phyloP scores from a whole-genome alignment of 2,797 vertebrate species.

The Rhinichthys osculus region DNA sequence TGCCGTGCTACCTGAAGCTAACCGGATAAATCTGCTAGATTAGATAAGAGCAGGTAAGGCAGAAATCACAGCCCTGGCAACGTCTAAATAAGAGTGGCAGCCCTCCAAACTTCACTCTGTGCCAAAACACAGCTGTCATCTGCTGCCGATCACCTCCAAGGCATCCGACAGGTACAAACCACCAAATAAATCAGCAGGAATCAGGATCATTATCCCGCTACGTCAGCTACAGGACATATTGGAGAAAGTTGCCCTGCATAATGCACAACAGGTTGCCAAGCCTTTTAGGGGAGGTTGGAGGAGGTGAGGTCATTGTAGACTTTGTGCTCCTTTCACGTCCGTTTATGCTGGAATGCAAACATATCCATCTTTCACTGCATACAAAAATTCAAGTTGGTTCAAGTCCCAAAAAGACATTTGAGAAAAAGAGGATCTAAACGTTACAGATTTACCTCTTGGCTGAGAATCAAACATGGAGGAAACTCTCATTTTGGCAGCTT shows the following conservation, averaged over 20 bases:
- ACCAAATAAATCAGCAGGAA: constrained; percentile 72
- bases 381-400: neutral
- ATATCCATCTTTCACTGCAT: neutral
- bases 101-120: constrained; percentile 45
- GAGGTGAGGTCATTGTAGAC: neutral
- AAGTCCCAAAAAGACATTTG: neutral
- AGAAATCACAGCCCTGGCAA: constrained; percentile 49
- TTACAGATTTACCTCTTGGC: neutral
- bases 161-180: constrained; percentile 69
- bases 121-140: constrained; percentile 44
- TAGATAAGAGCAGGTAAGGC: constrained; percentile 63
- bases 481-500: neutral
- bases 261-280: constrained; percentile 57
- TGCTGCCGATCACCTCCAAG: constrained; percentile 60
- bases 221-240: constrained; percentile 60
- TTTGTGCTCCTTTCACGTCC: neutral
- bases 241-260: constrained; percentile 49
- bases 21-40: constrained; percentile 67
- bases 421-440: neutral
- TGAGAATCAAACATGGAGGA: neutral
- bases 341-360: neutral
- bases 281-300: neutral
- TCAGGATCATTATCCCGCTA: constrained; percentile 54
- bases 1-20: constrained; percentile 53
- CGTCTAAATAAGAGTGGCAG: constrained; percentile 60